phyloP scores from a whole-genome alignment of 2,888 invertebrate genomes.

The Hemithea aestivaria region DNA sequence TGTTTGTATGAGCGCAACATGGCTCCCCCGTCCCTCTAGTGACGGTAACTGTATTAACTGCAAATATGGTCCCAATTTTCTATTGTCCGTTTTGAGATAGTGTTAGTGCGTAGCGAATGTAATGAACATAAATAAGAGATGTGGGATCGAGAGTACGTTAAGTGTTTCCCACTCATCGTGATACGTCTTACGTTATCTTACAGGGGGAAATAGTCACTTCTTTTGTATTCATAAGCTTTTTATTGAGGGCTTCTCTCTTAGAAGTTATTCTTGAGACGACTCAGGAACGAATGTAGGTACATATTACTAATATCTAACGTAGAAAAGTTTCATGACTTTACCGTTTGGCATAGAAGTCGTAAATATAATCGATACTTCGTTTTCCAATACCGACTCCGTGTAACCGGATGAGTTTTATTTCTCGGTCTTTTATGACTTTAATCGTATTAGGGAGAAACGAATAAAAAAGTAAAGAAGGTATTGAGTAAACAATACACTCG shows the following conservation, averaged over 20 bases:
- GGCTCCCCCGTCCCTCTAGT: slow-evolving; percentile 48
- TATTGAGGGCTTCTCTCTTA: too few species aligned
- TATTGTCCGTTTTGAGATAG: slow-evolving; percentile 65
- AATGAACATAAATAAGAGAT: slow-evolving; percentile 71
- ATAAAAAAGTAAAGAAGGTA: slow-evolving; percentile 50
- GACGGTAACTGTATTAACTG: slow-evolving; percentile 73
- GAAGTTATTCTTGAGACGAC: too few species aligned
- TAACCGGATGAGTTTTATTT: slow-evolving; percentile 36
- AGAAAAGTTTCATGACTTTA: not conserved
- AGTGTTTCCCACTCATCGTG: slow-evolving; percentile 24
- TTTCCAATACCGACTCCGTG: slow-evolving; percentile 14
- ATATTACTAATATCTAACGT: not conserved
- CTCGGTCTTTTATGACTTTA: slow-evolving; percentile 38
- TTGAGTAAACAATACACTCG: slow-evolving; percentile 62
- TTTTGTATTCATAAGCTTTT: slow-evolving; percentile 1
- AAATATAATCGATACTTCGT: slow-evolving; percentile 10
- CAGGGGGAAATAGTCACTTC: slow-evolving; percentile 4
- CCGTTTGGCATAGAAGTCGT: slow-evolving; percentile 8
- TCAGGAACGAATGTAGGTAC: too few species aligned
- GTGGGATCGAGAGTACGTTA: slow-evolving; percentile 41
- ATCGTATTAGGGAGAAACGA: slow-evolving; percentile 47
- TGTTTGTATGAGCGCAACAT: slow-evolving; percentile 61
- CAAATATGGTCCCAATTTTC: slow-evolving; percentile 76
- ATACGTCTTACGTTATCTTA: slow-evolving; percentile 42
- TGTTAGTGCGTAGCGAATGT: slow-evolving; percentile 51